phyloP scores from a whole-genome alignment of 2,797 vertebrate species.

The Coccyzus lansbergi region DNA sequence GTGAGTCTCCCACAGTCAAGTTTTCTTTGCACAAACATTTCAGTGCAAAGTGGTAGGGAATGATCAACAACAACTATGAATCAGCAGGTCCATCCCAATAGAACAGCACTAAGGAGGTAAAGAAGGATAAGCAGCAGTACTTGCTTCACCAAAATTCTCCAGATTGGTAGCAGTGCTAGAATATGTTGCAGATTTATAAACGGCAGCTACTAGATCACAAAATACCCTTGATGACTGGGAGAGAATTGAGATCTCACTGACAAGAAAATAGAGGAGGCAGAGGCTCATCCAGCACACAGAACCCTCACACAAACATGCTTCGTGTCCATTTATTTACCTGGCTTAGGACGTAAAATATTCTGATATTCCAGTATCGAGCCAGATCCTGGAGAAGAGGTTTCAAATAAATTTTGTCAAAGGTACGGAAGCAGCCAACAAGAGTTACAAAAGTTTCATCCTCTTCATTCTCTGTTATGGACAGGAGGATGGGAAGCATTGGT shows the following conservation, averaged over 20 bases:
- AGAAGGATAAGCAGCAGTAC: neutral
- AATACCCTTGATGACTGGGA: neutral
- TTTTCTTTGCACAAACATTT: neutral
- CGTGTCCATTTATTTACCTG: constrained; percentile 69
- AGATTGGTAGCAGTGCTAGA: neutral
- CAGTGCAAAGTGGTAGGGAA: neutral
- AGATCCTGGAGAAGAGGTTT: constrained; percentile 79
- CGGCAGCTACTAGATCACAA: neutral
- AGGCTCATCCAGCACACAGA: neutral
- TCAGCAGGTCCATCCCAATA: neutral
- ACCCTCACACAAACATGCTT: neutral
- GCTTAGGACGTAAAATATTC: constrained; percentile 79
- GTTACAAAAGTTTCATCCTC: constrained; percentile 84
- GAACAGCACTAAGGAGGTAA: neutral
- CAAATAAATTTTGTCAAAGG: constrained; percentile 79
- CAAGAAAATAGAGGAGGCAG: neutral
- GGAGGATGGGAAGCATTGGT: constrained; percentile 82
- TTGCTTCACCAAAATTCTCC: neutral
- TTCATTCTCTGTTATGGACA: constrained; percentile 77
- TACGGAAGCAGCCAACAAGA: constrained; percentile 79
- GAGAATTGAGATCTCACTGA: neutral
- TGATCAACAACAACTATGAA: neutral
- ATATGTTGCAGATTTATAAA: neutral
- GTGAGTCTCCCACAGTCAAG: neutral
- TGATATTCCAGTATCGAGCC: constrained; percentile 80